Percentiles rank a stretch among this genome's conserved stretches.
Evolutionary conservation across 2,888 invertebrate genomes (phyloP).

Genomic region (Folsomia manolachei): DNA sequence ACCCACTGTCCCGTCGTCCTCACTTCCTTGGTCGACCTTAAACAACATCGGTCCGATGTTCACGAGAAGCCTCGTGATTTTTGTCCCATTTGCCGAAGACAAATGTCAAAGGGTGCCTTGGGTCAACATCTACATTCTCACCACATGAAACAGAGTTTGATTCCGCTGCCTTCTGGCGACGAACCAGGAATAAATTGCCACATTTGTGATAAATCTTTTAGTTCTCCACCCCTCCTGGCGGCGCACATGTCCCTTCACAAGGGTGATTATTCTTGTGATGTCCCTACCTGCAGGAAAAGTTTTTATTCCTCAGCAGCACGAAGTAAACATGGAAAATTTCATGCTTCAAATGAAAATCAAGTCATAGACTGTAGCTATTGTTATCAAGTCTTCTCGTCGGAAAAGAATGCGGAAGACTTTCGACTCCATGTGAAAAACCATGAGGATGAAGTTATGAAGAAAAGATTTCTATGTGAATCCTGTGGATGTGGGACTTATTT

Average conservation of each 20-base stretch:
- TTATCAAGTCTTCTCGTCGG: neutral
- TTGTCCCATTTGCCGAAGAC: constrained; percentile 7
- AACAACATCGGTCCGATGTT: neutral
- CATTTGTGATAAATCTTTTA: constrained; percentile 16
- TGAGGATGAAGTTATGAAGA: neutral
- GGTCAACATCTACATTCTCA: neutral
- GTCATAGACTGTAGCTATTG: constrained; percentile 4
- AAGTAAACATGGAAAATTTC: constrained; percentile 14
- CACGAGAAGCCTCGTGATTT: neutral
- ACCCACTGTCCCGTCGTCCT: neutral
- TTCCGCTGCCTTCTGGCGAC: neutral
- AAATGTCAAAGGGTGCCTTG: neutral
- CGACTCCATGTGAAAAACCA: neutral
- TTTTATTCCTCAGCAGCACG: constrained; percentile 13
- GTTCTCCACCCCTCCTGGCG: constrained; percentile 20
- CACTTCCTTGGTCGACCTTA: neutral
- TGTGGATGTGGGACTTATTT: constrained; percentile 12
- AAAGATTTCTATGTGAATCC: neutral
- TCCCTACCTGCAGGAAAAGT: constrained; percentile 10
- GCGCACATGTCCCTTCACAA: constrained; percentile 15
- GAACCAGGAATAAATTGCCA: constrained; percentile 14
- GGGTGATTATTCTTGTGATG: constrained; percentile 6
- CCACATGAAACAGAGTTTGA: neutral
- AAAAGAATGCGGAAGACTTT: neutral
- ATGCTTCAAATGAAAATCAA: neutral